A percentile compares a stretch with the other conserved stretches of the same genome.
phyloP scores from a whole-genome alignment of 2,888 invertebrate species.

The Unio pictorum region DNA sequence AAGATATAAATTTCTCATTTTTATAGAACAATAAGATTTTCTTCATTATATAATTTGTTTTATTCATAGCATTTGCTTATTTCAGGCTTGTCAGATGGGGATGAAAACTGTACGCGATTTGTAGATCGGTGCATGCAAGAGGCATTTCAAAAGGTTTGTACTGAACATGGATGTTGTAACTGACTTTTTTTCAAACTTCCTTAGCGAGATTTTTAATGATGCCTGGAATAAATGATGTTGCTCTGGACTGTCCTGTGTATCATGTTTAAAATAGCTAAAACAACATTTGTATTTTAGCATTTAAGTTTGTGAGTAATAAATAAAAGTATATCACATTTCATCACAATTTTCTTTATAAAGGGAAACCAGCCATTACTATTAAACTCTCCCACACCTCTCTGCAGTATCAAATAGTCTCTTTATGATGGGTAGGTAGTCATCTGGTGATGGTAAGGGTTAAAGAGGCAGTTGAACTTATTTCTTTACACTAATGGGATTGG shows the following conservation, averaged over 20 bases:
- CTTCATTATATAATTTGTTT: too few species aligned
- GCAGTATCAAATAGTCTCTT: not conserved
- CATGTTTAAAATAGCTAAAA: too few species aligned
- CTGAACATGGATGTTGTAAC: not conserved
- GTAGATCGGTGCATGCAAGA: slow-evolving; percentile 72
- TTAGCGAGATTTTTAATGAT: too few species aligned
- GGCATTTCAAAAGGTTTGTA: slow-evolving; percentile 72
- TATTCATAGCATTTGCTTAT: slow-evolving; percentile 4
- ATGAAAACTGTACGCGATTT: slow-evolving; percentile 72
- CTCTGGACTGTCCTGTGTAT: too few species aligned
- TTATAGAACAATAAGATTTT: too few species aligned
- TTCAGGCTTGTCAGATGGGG: slow-evolving; percentile 70
- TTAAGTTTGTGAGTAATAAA: not conserved
- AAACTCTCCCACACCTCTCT: not conserved
- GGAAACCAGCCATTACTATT: too few species aligned
- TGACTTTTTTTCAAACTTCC: not conserved
- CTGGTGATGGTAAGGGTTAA: not conserved
- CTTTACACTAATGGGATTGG: too few species aligned
- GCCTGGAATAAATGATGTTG: too few species aligned
- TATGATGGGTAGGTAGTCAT: not conserved
- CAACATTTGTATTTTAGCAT: too few species aligned
- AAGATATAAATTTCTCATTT: too few species aligned
- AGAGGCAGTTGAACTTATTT: not conserved
- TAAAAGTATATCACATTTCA: not conserved
- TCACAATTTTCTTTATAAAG: too few species aligned